Percentiles rank a stretch among this genome's conserved stretches.
Conservation (phyloP, 35 echinoderm and acorn worm genomes). For the Patiria miniata region DNA sequence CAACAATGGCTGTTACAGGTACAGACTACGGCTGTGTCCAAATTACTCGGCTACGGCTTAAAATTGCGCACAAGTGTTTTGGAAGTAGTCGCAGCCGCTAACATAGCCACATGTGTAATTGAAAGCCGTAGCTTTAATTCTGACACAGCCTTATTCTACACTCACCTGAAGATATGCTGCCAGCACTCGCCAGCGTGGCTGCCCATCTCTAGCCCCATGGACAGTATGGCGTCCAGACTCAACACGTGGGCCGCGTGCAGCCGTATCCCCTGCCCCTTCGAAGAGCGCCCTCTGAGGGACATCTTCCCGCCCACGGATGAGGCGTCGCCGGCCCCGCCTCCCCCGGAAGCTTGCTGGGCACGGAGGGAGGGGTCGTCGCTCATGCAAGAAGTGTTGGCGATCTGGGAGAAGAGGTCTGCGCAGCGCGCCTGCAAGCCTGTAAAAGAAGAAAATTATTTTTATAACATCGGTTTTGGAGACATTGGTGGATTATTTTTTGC, state of each 20-base stretch:
- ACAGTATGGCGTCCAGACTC: conserved; percentile 92
- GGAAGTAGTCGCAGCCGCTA: too few relatives aligned
- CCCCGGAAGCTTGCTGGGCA: conserved; percentile 17
- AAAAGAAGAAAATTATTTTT: not conserved
- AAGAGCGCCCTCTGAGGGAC: conserved; percentile 52
- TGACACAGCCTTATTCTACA: too few relatives aligned
- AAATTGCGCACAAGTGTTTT: too few relatives aligned
- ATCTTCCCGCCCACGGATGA: conserved; percentile 33
- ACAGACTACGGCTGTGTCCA: too few relatives aligned
- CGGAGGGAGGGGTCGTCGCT: conserved; percentile 57
- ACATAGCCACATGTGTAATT: too few relatives aligned
- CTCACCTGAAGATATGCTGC: conserved; percentile 98
- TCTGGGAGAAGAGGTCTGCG: conserved; percentile 81
- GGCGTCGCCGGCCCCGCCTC: not conserved
- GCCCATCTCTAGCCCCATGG: conserved; percentile 98
- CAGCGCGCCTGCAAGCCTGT: conserved; percentile 83
- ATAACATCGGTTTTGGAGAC: not conserved
- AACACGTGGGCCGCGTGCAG: conserved; percentile 92
- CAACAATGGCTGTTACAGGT: too few relatives aligned
- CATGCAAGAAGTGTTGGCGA: conserved; percentile 82
- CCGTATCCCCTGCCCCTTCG: conserved; percentile 71
- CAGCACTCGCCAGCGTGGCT: conserved; percentile 91
- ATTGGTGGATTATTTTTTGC: too few relatives aligned
- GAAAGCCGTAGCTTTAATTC: too few relatives aligned
- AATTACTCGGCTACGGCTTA: too few relatives aligned